Base-by-base conservation (phyloP, 2,888 invertebrate species). In the Agriopis leucophaearia region DNA sequence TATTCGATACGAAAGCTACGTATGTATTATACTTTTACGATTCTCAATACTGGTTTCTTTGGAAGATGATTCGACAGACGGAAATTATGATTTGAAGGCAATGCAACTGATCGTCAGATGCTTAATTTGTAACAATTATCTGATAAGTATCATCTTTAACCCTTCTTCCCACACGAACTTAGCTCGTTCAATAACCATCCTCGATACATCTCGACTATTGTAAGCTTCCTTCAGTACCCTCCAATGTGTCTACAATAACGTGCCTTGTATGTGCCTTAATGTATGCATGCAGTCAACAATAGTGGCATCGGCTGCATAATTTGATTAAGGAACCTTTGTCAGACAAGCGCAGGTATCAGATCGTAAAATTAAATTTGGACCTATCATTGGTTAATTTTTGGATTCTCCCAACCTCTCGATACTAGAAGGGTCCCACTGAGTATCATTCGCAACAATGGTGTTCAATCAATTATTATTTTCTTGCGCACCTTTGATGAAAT, bases 321-420 rank as follows among this genome's bases (percentile, higher is more conserved):
- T 94, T 94, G 92, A 94, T 94, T 93, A 93, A 82, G 75, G 79
- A 85, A 88, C 91, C 89, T 89, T 92, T 93, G 91, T 92, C 83
- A 84, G 82, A 77, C 78, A 79, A 81, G 81, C 83, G 93, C 93
- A 94, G 94, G 94, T 94, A 94, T 91, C 88, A 86, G 87, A 85
- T 85, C 93, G 92, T 94, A 82, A 94, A 94, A 94, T 94, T 94
- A 90, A 93, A 94, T 94, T 92, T 93, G 82, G 91, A 88, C 85
- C 90, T 86, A 93, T 91, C 90, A 90, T 89, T 91, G 94, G 94
- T 94, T 94, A 92, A 92, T 92, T 94, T 94, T 88, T 74, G 94
- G 91, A 90, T 88, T 90, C 90, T 87, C 80, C 87, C 86, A 83
- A 89, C 86, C 90, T 91, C 90, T 88, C 81, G 80, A 82, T 82